phyloP scores from a whole-genome alignment of 1,140 invertebrate genomes.

The Campoletis sonorensis region DNA sequence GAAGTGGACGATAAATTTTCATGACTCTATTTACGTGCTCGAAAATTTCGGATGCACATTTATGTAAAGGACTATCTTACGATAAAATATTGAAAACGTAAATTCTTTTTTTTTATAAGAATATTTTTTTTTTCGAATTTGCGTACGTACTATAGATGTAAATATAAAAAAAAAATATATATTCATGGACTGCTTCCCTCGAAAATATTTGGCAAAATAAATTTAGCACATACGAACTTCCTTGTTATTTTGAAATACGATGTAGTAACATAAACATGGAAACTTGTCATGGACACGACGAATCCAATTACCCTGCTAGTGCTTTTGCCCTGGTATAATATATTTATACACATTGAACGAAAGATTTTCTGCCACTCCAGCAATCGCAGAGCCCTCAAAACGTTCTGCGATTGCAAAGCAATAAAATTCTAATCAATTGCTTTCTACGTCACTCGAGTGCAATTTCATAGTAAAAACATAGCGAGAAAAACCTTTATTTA shows the following conservation, averaged over 20 bases:
- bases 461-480: background rate
- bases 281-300: constrained; percentile 26
- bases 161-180: too few relatives aligned
- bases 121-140: too few relatives aligned
- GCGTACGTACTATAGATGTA: too few relatives aligned
- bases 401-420: constrained; percentile 52
- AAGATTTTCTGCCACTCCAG: constrained; percentile 16
- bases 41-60: too few relatives aligned
- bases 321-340: background rate
- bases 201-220: too few relatives aligned
- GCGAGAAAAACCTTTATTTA: background rate
- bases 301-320: constrained; percentile 59
- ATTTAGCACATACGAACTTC: background rate
- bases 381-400: constrained; percentile 48
- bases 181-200: too few relatives aligned
- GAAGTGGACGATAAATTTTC: too few relatives aligned
- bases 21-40: too few relatives aligned
- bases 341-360: background rate
- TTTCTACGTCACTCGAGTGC: background rate
- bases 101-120: too few relatives aligned
- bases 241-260: background rate
- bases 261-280: background rate
- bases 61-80: too few relatives aligned
- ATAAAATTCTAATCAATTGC: constrained; percentile 58
- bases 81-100: too few relatives aligned